Percentiles rank a stretch among this genome's conserved stretches.
These are phyloP conservation scores for Microctonus brassicae DNA, from an alignment of 2,888 invertebrate genomes.

Conservation along the genomic window DNA sequence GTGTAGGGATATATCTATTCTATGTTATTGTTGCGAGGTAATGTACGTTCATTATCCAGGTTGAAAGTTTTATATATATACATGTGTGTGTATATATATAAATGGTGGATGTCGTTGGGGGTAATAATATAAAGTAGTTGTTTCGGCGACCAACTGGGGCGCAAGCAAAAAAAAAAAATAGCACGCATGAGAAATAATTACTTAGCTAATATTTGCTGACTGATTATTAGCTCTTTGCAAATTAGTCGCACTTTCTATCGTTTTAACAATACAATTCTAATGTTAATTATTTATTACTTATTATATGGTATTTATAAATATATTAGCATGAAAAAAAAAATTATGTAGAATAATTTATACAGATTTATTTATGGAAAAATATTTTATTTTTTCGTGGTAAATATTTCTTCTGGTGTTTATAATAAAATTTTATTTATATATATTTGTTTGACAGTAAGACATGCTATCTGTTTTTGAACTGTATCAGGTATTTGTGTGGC, in stretches of 20 bases:
- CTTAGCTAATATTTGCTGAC: conserved; percentile 31
- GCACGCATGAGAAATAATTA: conserved; percentile 37
- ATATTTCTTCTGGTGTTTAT: background rate
- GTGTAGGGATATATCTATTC: no score
- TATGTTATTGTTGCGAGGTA: conserved; percentile 11
- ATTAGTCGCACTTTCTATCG: conserved; percentile 33
- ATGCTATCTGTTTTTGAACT: background rate
- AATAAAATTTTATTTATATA: no score
- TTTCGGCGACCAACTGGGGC: background rate
- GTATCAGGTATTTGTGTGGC: conserved; percentile 22
- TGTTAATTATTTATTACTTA: background rate
- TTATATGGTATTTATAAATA: background rate
- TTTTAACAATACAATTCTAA: background rate
- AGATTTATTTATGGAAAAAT: no score
- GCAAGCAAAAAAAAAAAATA: background rate
- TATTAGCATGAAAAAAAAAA: background rate
- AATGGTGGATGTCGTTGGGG: background rate
- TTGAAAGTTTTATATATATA: background rate
- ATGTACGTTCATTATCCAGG: conserved; percentile 22
- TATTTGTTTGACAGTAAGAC: background rate
- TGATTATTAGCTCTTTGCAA: conserved; percentile 27
- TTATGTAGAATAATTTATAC: no score
- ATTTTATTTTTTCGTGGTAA: no score
- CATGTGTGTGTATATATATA: background rate
- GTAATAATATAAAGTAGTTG: conserved; percentile 5